Conservation (phyloP, 2,113 vertebrate species). For the Sinosuthora webbiana region DNA sequence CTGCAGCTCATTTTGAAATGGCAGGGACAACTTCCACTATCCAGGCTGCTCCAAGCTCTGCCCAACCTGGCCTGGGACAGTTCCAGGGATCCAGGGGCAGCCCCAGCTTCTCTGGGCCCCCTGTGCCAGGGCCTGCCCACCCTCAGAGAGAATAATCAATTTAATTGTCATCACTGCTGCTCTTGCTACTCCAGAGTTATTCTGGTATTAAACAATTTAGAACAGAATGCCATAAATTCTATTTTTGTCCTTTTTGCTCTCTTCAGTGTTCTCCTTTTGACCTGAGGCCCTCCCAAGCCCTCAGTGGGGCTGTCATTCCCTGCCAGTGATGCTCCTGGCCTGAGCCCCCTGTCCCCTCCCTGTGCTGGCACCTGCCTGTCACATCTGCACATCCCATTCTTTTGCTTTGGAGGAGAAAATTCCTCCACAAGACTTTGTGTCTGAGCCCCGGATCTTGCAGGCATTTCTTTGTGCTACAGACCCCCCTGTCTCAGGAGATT, state of each 20-base stretch:
- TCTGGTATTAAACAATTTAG: neutral
- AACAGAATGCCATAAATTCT: accelerated
- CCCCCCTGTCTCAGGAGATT: neutral
- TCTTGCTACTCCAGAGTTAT: neutral
- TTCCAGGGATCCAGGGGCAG: neutral
- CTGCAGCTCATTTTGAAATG: neutral
- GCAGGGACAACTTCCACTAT: neutral
- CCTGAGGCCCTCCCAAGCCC: neutral
- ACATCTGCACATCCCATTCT: neutral
- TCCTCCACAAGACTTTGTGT: neutral
- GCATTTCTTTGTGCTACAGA: neutral
- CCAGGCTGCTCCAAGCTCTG: neutral
- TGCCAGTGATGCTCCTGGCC: neutral
- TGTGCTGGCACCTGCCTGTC: neutral
- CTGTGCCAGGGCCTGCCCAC: neutral
- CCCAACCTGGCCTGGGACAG: neutral
- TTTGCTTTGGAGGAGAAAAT: neutral
- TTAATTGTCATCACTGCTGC: neutral
- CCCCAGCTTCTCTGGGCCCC: neutral
- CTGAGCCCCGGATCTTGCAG: neutral
- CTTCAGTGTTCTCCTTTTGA: neutral
- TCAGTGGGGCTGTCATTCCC: neutral
- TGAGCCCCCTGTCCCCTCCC: accelerated
- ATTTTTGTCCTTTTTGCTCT: neutral
- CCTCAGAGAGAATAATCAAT: neutral